These are phyloP conservation scores for Actinostola sp. DNA, from an alignment of 92 coral and sea anemone species.

Conservation along the genomic window DNA sequence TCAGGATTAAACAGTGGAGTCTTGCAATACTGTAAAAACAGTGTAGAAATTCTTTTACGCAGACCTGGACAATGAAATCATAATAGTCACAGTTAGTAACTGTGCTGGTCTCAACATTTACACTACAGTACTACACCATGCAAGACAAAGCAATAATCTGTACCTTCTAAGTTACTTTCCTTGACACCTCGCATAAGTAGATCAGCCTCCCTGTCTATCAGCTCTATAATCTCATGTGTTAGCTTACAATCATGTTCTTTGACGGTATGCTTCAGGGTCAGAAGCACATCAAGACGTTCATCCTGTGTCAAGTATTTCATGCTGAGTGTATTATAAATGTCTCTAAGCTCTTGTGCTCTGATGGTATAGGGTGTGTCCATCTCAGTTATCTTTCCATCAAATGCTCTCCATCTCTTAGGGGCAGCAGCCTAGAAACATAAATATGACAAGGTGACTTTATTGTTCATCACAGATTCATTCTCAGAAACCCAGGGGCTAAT, in stretches of 20 bases:
- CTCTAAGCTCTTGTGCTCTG: conserved; percentile 97
- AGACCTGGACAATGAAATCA: conserved; percentile 59
- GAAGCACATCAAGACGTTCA: conserved; percentile 91
- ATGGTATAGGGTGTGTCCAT: conserved; percentile 99
- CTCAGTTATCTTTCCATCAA: conserved; percentile 94
- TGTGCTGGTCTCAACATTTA: neutral
- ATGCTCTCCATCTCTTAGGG: conserved; percentile 98
- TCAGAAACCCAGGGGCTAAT: too few relatives aligned
- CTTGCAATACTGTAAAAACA: conserved; percentile 95
- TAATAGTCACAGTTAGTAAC: neutral
- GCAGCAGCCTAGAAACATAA: conserved; percentile 81
- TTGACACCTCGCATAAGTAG: conserved; percentile 97
- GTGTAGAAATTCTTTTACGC: conserved; percentile 88
- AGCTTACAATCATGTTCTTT: conserved; percentile 98
- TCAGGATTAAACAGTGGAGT: conserved; percentile 98
- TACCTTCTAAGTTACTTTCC: conserved; percentile 95
- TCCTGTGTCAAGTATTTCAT: conserved; percentile 98
- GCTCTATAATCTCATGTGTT: conserved; percentile 95
- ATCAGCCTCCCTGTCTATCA: conserved; percentile 99
- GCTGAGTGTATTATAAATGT: conserved; percentile 88
- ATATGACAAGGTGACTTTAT: neutral
- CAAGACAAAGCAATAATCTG: neutral
- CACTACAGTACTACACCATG: neutral
- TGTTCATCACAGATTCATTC: too few relatives aligned
- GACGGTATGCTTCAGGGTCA: conserved; percentile 93